Evolutionary conservation across 2,888 invertebrate species (phyloP).

Genomic region (Asteroscopus sphinx): DNA sequence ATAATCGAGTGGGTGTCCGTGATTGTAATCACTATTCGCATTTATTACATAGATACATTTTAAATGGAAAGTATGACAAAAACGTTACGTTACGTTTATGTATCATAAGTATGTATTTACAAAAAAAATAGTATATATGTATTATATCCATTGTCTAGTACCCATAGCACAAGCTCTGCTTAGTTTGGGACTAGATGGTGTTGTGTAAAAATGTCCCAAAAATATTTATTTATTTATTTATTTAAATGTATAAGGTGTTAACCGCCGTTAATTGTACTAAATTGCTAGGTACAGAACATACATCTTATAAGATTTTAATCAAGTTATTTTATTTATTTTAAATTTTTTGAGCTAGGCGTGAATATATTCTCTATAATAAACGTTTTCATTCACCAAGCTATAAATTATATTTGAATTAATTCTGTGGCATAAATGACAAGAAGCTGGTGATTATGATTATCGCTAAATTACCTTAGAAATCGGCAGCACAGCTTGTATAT

Average conservation of each 20-base stretch:
- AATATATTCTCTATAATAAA: constrained; percentile 34
- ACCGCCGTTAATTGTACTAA: constrained; percentile 37
- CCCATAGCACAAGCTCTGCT: too few relatives aligned
- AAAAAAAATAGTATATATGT: too few relatives aligned
- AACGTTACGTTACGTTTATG: too few relatives aligned
- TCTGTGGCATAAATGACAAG: constrained; percentile 23
- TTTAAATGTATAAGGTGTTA: constrained; percentile 39
- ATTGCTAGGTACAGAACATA: constrained; percentile 44
- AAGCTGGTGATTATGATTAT: constrained; percentile 16
- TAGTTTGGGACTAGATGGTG: too few relatives aligned
- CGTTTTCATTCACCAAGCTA: constrained; percentile 39
- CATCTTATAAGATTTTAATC: constrained; percentile 40
- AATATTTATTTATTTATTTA: too few relatives aligned
- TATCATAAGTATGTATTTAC: too few relatives aligned
- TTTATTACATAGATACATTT: constrained; percentile 47
- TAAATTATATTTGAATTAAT: constrained; percentile 39
- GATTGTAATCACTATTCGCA: constrained; percentile 67
- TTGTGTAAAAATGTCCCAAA: too few relatives aligned
- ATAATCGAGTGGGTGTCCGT: constrained; percentile 66
- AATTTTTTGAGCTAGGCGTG: constrained; percentile 37
- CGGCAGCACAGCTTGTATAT: constrained; percentile 97
- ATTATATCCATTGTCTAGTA: too few relatives aligned
- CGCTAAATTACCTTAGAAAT: constrained; percentile 94
- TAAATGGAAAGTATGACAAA: constrained; percentile 42
- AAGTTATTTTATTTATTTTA: too few relatives aligned